Evolutionary conservation across 2,888 invertebrate species (phyloP), one percentile per base, ranked within the genome.

Genomic region (Ptychoptera albimana): DNA sequence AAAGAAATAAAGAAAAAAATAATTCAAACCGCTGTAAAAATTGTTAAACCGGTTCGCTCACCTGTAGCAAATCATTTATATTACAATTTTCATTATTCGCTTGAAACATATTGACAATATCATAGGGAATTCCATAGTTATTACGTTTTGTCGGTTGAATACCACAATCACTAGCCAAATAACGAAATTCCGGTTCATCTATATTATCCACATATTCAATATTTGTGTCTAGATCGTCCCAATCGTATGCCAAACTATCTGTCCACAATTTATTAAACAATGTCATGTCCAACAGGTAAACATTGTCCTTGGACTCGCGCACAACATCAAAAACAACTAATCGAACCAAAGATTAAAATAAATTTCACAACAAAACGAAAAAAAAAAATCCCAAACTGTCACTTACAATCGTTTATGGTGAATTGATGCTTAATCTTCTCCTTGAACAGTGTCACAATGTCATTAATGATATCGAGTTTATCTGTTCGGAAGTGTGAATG

Each of bases 261-360:
- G 51, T 49, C 8, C 34, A 46, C n/a, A 45, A 41, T 13, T 46
- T 45, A 11, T 46, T 37, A 13, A 52, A 51, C n/a, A 52, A 51
- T 11, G 52, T 46, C 43, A 53, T 52, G 37, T 53, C 53, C 10
- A 53, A 9, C 1, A 53, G 31, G 11, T 31, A 38, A 2, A 51
- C 49, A 11, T 45, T 36, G 43, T 52, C 52, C 37, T 52, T 53
- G 5, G 30, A 29, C 2, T 42, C 37, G n/a, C 52, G 49, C 2
- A 53, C 43, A 1, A 51, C 50, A 49, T 53, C 53, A 30, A 53
- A 53, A 32, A 49, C 48, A 48, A 49, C 53, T 53, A 16, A 5
- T 46, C 43, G 35, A 15, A 9, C 13, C n/a, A 10, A 11, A 13
- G 1, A 31, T 39, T 29, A 13, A 10, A 13, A 5, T 31, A 31